Percentiles rank a stretch among this genome's conserved stretches.
Conservation (phyloP, 53 echinoderm and acorn worm species). For the Crossaster papposus region DNA sequence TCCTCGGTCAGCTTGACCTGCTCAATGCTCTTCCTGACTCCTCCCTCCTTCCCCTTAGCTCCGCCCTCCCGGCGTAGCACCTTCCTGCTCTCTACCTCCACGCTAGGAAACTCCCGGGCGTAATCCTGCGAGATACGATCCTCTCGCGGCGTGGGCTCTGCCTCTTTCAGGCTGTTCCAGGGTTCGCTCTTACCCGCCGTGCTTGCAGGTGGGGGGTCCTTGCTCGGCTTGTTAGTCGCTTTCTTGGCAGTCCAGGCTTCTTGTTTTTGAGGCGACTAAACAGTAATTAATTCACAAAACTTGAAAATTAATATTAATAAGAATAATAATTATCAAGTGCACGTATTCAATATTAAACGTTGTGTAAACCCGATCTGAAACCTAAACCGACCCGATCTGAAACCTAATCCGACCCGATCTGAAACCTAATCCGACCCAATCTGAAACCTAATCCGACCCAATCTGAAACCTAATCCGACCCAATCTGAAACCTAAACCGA, state of each 20-base stretch:
- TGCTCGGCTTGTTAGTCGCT: conserved; percentile 56
- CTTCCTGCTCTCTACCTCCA: conserved; percentile 88
- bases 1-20: conserved; percentile 87
- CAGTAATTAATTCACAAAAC: too few relatives aligned
- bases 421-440: too few relatives aligned
- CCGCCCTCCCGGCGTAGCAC: conserved; percentile 72
- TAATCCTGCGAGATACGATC: conserved; percentile 87
- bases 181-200: conserved; percentile 58
- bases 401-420: too few relatives aligned
- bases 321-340: too few relatives aligned
- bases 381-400: too few relatives aligned
- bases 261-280: conserved; percentile 54
- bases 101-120: conserved; percentile 83
- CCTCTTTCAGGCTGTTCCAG: conserved; percentile 64
- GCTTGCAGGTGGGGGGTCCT: not conserved
- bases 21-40: conserved; percentile 92
- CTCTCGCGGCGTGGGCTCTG: conserved; percentile 77
- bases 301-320: too few relatives aligned
- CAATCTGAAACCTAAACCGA: too few relatives aligned
- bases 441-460: too few relatives aligned
- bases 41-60: conserved; percentile 50
- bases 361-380: too few relatives aligned
- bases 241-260: conserved; percentile 70
- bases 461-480: too few relatives aligned
- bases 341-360: too few relatives aligned